Percentiles rank a stretch among this genome's conserved stretches.
These are phyloP conservation scores for Apodemus speciosus DNA, from an alignment of 2,113 vertebrate species.

Conservation along the genomic window DNA sequence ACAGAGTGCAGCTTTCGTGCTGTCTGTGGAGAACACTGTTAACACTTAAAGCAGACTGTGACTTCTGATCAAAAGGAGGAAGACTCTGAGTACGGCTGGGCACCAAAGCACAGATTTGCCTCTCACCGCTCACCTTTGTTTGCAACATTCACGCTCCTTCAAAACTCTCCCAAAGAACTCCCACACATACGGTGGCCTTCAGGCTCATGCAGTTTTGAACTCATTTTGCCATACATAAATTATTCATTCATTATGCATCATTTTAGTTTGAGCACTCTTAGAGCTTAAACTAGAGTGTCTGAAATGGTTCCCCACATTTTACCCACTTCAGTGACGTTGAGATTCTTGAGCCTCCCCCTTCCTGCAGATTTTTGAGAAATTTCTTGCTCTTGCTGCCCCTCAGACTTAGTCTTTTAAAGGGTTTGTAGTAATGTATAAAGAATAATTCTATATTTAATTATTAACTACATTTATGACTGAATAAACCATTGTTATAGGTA, in stretches of 20 bases:
- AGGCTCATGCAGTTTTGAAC: slow-evolving; percentile 1
- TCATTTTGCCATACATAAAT: slow-evolving; percentile 28
- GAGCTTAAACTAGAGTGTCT: slow-evolving; percentile 67
- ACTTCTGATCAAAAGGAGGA: slow-evolving; percentile 12
- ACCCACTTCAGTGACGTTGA: slow-evolving; percentile 62
- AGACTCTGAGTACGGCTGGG: neutral
- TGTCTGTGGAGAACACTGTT: neutral
- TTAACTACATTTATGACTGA: slow-evolving; percentile 82
- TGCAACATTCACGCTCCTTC: slow-evolving; percentile 67
- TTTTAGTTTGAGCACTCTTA: slow-evolving; percentile 69
- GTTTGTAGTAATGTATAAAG: slow-evolving; percentile 87
- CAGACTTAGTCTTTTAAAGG: slow-evolving; percentile 81
- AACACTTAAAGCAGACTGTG: neutral
- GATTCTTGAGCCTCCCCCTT: slow-evolving; percentile 68
- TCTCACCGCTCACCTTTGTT: slow-evolving; percentile 70
- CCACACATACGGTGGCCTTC: slow-evolving; percentile 2
- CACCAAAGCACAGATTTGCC: neutral
- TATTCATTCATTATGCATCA: neutral
- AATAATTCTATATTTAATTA: slow-evolving; percentile 88
- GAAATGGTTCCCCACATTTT: slow-evolving; percentile 74
- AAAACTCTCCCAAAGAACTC: slow-evolving; percentile 82
- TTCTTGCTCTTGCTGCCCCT: slow-evolving; percentile 79
- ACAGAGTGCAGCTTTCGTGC: neutral
- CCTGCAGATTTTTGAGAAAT: slow-evolving; percentile 82
- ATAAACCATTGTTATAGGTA: slow-evolving; percentile 77